phyloP scores from a whole-genome alignment of 1,140 invertebrate genomes.

The Trichonephila clavipes region DNA sequence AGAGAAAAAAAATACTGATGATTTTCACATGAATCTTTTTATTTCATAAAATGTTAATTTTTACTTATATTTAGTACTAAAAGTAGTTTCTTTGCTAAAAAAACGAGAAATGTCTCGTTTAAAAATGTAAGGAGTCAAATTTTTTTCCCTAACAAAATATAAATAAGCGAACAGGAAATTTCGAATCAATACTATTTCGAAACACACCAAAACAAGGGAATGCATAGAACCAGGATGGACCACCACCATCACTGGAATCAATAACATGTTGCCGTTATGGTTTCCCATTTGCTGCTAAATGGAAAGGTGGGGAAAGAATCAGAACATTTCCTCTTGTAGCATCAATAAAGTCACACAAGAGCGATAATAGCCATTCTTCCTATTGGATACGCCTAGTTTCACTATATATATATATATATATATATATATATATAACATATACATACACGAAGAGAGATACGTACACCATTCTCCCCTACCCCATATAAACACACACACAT shows the following conservation, averaged over 20 bases:
- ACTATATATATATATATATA: background rate
- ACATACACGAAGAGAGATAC: too few species aligned
- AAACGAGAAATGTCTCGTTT: too few species aligned
- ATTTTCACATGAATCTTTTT: too few species aligned
- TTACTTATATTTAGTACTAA: too few species aligned
- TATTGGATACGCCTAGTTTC: background rate
- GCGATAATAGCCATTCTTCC: slow-evolving; percentile 31
- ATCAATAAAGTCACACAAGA: slow-evolving; percentile 65
- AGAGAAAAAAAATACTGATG: too few species aligned
- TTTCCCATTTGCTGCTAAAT: slow-evolving; percentile 62
- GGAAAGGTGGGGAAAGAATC: slow-evolving; percentile 34
- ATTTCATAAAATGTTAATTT: too few species aligned
- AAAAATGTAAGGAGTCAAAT: too few species aligned
- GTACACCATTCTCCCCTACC: background rate
- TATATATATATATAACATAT: too few species aligned
- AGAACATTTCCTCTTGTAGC: slow-evolving; percentile 43
- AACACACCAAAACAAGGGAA: background rate
- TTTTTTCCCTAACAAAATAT: background rate
- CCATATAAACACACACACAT: background rate
- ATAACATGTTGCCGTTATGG: slow-evolving; percentile 68
- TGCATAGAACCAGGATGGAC: slow-evolving; percentile 16
- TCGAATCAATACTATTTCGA: background rate
- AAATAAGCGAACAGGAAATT: background rate
- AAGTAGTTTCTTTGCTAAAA: too few species aligned
- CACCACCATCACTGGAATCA: slow-evolving; percentile 37